Evolutionary conservation across 1,140 invertebrate species (phyloP).

Genomic region (Magallana gigas): DNA sequence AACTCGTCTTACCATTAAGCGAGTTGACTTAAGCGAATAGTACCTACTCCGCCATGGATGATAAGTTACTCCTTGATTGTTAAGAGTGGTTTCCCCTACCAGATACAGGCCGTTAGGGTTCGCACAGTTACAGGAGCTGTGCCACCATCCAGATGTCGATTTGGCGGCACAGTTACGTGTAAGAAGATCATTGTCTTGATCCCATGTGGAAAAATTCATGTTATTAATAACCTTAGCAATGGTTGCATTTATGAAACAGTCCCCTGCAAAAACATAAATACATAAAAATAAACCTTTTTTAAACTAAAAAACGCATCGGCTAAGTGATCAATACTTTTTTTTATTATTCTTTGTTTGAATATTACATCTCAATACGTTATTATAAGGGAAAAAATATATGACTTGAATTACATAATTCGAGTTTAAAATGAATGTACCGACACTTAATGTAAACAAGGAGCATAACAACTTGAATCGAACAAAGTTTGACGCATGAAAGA

Average conservation of each 20-base stretch:
- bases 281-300: not conserved
- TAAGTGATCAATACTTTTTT: no score
- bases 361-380: not conserved
- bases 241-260: not conserved
- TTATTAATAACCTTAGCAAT: not conserved
- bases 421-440: not conserved
- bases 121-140: not conserved
- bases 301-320: no score
- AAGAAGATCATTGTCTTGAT: conserved; percentile 37
- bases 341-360: no score
- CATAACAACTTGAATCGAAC: not conserved
- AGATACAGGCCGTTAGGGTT: conserved; percentile 42
- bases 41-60: not conserved
- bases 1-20: conserved; percentile 15
- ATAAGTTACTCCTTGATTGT: conserved; percentile 4
- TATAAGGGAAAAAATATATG: not conserved
- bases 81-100: not conserved
- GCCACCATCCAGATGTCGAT: conserved; percentile 23
- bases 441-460: not conserved
- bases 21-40: not conserved
- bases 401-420: not conserved
- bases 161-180: not conserved
- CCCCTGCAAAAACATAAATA: not conserved
- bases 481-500: not conserved
- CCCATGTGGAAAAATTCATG: conserved; percentile 31